Evolutionary conservation across 2,113 vertebrate genomes (phyloP).

Genomic region (Egretta garzetta): DNA sequence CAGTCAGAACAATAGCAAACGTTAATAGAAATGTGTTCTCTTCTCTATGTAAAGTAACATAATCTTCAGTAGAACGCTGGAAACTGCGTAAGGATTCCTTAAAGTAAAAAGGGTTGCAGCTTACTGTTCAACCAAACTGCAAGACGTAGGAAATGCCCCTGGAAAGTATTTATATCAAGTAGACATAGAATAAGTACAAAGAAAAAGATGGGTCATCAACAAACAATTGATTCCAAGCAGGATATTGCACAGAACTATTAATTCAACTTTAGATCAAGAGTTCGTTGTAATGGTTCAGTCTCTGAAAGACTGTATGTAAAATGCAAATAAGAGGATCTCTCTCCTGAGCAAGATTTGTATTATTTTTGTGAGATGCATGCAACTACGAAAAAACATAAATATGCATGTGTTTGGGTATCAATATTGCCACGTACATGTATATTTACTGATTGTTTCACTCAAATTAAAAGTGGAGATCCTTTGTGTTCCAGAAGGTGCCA

Average conservation of each 20-base stretch:
- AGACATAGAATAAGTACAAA: not conserved
- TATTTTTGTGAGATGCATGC: not conserved
- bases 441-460: not conserved
- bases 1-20: slow-evolving; percentile 25
- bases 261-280: not conserved
- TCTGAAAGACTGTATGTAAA: not conserved
- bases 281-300: not conserved
- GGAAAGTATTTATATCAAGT: not conserved
- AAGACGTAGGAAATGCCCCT: not conserved
- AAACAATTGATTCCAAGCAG: not conserved
- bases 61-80: not conserved
- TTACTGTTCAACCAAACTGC: not conserved
- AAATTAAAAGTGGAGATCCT: not conserved
- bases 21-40: not conserved
- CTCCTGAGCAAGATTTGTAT: not conserved
- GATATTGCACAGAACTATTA: not conserved
- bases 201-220: not conserved
- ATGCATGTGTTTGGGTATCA: not conserved
- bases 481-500: not conserved
- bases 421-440: not conserved
- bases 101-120: not conserved
- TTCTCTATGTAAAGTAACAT: not conserved
- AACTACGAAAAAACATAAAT: not conserved
- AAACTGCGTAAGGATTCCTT: not conserved
- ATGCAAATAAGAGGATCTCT: not conserved